A percentile compares a stretch with the other conserved stretches of the same genome.
Evolutionary conservation across 1,140 invertebrate genomes (phyloP).

Genomic region (Apis dorsata): DNA sequence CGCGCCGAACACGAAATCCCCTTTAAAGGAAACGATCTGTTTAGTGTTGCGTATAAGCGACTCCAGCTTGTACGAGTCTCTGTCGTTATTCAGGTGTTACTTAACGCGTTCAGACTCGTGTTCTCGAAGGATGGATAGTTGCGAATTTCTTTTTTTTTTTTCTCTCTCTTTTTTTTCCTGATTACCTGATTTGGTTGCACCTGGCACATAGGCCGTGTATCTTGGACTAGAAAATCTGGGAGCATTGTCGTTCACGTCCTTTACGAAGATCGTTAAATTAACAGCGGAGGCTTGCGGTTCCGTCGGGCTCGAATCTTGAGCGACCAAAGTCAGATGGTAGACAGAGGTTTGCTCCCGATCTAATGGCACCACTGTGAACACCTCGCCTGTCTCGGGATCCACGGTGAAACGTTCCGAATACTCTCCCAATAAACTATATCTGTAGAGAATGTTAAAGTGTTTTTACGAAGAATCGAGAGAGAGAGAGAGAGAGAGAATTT

Average conservation of each 20-base stretch:
- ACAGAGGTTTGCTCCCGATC: conserved; percentile 89
- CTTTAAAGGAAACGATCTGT: conserved; percentile 65
- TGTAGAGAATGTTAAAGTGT: conserved; percentile 57
- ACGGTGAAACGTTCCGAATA: conserved; percentile 88
- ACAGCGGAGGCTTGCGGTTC: conserved; percentile 88
- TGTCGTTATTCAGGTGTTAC: conserved; percentile 27
- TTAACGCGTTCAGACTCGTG: conserved; percentile 13
- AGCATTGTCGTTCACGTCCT: conserved; percentile 93
- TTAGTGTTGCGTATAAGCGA: neutral
- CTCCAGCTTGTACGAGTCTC: neutral
- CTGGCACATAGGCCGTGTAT: conserved; percentile 90
- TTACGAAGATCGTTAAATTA: conserved; percentile 89
- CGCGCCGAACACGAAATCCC: conserved; percentile 92
- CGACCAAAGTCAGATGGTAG: conserved; percentile 91
- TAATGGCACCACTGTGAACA: conserved; percentile 85
- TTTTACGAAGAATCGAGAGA: neutral
- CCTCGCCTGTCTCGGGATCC: conserved; percentile 87
- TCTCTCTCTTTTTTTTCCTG: neutral
- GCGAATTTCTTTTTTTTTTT: neutral
- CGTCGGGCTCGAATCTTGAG: conserved; percentile 92
- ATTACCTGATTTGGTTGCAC: conserved; percentile 86
- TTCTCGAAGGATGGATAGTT: neutral
- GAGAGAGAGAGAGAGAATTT: neutral
- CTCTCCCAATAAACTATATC: conserved; percentile 90
- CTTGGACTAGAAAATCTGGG: conserved; percentile 87